Evolutionary conservation across 2,113 vertebrate species (phyloP).

Genomic region (Hymenochirus boettgeri): DNA sequence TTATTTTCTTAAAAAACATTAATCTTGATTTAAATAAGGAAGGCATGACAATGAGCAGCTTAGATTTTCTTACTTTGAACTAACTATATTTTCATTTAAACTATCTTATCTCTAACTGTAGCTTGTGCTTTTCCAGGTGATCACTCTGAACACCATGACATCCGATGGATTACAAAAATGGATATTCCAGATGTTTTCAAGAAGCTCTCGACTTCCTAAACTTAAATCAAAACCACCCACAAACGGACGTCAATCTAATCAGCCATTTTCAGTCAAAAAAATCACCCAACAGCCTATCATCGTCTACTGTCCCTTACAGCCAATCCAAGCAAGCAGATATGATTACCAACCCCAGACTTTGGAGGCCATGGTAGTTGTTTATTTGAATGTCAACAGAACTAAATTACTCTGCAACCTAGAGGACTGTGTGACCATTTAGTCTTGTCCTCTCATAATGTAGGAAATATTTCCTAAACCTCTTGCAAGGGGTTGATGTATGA

Average conservation of each 20-base stretch:
- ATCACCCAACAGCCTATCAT: constrained; percentile 16
- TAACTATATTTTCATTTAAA: too few relatives aligned
- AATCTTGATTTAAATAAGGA: too few relatives aligned
- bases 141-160: constrained; percentile 42
- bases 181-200: constrained; percentile 58
- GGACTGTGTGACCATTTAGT: constrained; percentile 47
- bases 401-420: constrained; percentile 45
- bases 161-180: constrained; percentile 54
- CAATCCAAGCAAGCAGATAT: constrained; percentile 36
- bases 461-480: constrained; percentile 43
- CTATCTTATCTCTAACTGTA: too few relatives aligned
- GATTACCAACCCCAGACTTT: constrained; percentile 37
- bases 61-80: too few relatives aligned
- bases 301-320: background rate
- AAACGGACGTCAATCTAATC: constrained; percentile 53
- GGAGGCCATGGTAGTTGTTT: constrained; percentile 60
- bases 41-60: too few relatives aligned
- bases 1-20: too few relatives aligned
- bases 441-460: constrained; percentile 43
- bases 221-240: constrained; percentile 49
- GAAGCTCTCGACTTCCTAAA: constrained; percentile 62
- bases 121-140: too few relatives aligned
- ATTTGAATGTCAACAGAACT: background rate
- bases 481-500: constrained; percentile 19
- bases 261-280: constrained; percentile 53